Conservation (phyloP, 2,888 invertebrate species). For the Leptopilina myrica region DNA sequence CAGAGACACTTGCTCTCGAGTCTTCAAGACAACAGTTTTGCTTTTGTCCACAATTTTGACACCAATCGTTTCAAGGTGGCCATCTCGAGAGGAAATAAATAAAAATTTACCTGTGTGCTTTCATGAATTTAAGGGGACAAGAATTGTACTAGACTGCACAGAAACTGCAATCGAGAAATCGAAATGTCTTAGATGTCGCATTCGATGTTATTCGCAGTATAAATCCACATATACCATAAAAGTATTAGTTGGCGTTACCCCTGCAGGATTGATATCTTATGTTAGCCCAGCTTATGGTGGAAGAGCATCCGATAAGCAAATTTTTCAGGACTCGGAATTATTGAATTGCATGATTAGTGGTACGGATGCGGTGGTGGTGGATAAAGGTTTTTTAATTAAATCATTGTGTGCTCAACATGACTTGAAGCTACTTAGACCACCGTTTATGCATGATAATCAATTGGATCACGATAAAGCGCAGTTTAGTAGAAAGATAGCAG, state of each 20-base stretch:
- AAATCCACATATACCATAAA: conserved; percentile 54
- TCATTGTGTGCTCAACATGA: too few species aligned
- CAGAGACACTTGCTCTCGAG: neutral
- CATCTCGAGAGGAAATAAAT: neutral
- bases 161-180: neutral
- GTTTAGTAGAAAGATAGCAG: too few species aligned
- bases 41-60: neutral
- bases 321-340: too few species aligned
- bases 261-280: conserved; percentile 56
- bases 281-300: too few species aligned
- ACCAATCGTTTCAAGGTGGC: neutral
- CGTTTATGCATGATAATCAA: too few species aligned
- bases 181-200: neutral
- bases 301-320: too few species aligned
- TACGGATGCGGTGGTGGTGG: too few species aligned
- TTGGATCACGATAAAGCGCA: too few species aligned
- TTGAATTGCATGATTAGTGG: too few species aligned
- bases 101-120: neutral
- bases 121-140: neutral
- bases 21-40: neutral
- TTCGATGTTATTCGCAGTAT: neutral
- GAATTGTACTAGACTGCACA: neutral
- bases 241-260: conserved; percentile 58
- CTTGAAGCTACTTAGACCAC: too few species aligned
- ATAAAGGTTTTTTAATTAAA: too few species aligned